Evolutionary conservation across 1,140 invertebrate genomes (phyloP), one percentile per base, ranked within the genome.

Genomic region (Asbolus verrucosus): DNA sequence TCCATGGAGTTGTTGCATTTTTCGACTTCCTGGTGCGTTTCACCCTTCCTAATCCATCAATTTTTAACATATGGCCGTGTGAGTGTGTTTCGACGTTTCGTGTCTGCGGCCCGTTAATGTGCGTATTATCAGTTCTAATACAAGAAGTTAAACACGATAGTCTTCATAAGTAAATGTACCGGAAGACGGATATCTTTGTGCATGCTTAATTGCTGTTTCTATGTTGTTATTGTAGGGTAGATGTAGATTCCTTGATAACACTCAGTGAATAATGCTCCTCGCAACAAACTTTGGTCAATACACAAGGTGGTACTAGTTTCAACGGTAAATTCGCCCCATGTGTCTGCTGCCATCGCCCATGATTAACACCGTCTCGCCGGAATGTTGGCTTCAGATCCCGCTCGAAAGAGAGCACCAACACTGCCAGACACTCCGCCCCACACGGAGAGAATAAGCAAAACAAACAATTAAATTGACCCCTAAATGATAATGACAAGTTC

Each of bases 131-230:
- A 75, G 75, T 76, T 71, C 73, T 70, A 75, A 74, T 77, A 74
- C 67, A 59, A 63, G 70, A 63, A 65, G 73, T 70, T 60, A 69
- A 74, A 67, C 76, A 75, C 76, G 77, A 77, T 77, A 75, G 69
- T 76, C 75, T 79, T 75, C 75, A 70, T 73, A 73, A 72, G 73
- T 67, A 76, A 76, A 77, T 74, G 70, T 77, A 75, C 72, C 75
- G 77, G 77, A 79, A 79, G 77, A 74, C 75, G 77, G 76, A 79
- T 79, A 79, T 79, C 76, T 79, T 76, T 73, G 75, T 77, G 77
- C 76, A 79, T 76, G 77, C 73, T 77, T 77, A 78, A 78, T 78
- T 77, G 76, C 75, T 75, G 76, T 77, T 79, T 74, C 73, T 74
- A 68, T 66, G 63, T 67, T 50, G 67, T 66, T 69, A 61, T 63